Base-by-base conservation (phyloP, 2,888 invertebrate species). In the Melinaea marsaeus region DNA sequence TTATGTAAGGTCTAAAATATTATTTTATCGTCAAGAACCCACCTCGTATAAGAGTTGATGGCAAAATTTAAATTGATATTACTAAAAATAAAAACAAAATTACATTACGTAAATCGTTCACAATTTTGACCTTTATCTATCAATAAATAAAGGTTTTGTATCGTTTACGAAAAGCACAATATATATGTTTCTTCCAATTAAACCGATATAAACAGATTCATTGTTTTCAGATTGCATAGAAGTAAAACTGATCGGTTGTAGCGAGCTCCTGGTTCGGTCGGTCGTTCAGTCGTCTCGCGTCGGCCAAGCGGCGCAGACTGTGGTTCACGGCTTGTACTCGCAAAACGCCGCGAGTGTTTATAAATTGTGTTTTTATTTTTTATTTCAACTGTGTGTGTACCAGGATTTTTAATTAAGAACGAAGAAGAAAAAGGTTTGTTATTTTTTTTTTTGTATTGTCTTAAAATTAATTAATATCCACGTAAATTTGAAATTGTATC, bases 301-400 rank as follows among this genome's bases (percentile, higher is more conserved):
- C 83, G 77, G 75, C 75, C 76, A 72, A 66, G 71, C 78, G 84
- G 80, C 82, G 86, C 81, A 80, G 83, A 81, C 82, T 76, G 60
- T 37, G 61, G 56, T 48, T 37, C 34, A 45, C 46, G 59, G 60
- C 42, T 62, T 32, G 57, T 47, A 64, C 55, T 56, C 56, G 34
- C 46, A 55, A 59, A 54, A 57, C 80, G 80, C 67, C 87, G 88
- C 84, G 88, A 79, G 86, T 88, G 86, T 77, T 76, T 76, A 75
- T 69, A 71, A 71, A 68, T 63, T 72, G 80, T 80, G 83, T 76
- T 74, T 73, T 83, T 75, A 76, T 78, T 77, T 75, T 78, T 77
- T 70, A 75, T 75, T 71, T 74, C 73, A 69, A 73, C 73, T 81
- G 84, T 86, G 86, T 71, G 69, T 80, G 81, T 84, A 82, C 79